phyloP scores from a whole-genome alignment of 2,797 vertebrate species.

The Melanotaenia trifasciata region DNA sequence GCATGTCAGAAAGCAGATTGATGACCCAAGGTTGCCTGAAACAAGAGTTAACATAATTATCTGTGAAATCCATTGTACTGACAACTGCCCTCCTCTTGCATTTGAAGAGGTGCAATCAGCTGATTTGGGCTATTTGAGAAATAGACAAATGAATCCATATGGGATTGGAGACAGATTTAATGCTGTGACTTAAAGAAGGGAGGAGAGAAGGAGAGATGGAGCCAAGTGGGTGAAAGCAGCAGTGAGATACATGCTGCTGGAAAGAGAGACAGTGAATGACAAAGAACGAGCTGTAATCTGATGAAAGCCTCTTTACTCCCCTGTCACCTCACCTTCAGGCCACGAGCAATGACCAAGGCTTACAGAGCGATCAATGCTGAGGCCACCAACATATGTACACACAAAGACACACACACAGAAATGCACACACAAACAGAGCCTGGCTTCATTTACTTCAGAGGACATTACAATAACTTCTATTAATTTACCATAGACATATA shows the following conservation, averaged over 20 bases:
- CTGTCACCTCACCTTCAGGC: constrained; percentile 74
- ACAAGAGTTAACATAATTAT: constrained; percentile 3
- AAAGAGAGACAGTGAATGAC: constrained; percentile 58
- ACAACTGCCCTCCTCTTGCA: constrained; percentile 2
- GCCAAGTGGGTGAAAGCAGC: constrained; percentile 56
- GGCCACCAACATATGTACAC: constrained; percentile 50
- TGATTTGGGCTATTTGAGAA: constrained; percentile 11
- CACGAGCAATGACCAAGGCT: constrained; percentile 66
- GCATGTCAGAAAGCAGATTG: background rate
- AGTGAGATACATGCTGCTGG: constrained; percentile 51
- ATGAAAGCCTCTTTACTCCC: constrained; percentile 80
- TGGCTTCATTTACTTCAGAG: constrained; percentile 1
- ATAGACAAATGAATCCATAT: constrained; percentile 43
- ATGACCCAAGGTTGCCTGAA: background rate
- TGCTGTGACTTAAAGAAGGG: constrained; percentile 25
- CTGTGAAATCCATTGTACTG: background rate
- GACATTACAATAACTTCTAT: background rate
- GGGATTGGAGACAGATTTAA: constrained; percentile 59
- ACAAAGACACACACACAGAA: constrained; percentile 11
- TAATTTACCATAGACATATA: background rate
- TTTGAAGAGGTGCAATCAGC: background rate
- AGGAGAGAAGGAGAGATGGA: constrained; percentile 14
- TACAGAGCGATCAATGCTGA: constrained; percentile 71
- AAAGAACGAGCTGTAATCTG: constrained; percentile 77
- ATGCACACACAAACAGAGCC: constrained; percentile 13